Evolutionary conservation across 2,113 vertebrate genomes (phyloP).

Genomic region (Aspiorhynchus laticeps): DNA sequence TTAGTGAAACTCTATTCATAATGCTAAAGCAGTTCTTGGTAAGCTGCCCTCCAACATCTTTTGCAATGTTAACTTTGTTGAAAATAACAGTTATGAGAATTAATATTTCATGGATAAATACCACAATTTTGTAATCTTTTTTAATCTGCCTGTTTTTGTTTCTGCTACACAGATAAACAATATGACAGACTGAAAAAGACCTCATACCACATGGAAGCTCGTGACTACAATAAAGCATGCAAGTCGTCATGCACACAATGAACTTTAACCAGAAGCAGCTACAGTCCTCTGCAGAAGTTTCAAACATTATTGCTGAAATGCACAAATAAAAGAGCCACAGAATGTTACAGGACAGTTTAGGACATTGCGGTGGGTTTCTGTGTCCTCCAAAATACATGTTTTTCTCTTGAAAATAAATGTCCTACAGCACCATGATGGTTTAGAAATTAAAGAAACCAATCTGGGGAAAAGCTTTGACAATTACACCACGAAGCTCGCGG

Average conservation of each 20-base stretch:
- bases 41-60: background rate
- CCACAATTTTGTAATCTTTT: background rate
- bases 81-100: background rate
- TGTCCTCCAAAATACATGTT: slow-evolving; percentile 1
- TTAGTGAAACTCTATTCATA: background rate
- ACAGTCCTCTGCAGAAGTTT: slow-evolving; percentile 14
- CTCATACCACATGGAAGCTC: slow-evolving; percentile 46
- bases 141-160: background rate
- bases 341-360: slow-evolving; percentile 16
- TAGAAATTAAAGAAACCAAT: slow-evolving; percentile 22
- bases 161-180: slow-evolving; percentile 10
- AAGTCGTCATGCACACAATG: slow-evolving; percentile 57
- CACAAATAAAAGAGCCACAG: slow-evolving; percentile 41
- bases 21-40: background rate
- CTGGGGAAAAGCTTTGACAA: slow-evolving; percentile 44
- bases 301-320: slow-evolving; percentile 29
- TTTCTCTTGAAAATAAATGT: slow-evolving; percentile 17
- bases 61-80: background rate
- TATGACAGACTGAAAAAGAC: slow-evolving; percentile 26
- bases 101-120: background rate
- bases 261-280: slow-evolving; percentile 38
- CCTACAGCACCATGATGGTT: background rate
- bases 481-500: slow-evolving; percentile 52
- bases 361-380: slow-evolving; percentile 16
- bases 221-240: slow-evolving; percentile 55